These are phyloP conservation scores for Gryllus bimaculatus DNA, from an alignment of 1,140 invertebrate genomes.

Conservation along the genomic window DNA sequence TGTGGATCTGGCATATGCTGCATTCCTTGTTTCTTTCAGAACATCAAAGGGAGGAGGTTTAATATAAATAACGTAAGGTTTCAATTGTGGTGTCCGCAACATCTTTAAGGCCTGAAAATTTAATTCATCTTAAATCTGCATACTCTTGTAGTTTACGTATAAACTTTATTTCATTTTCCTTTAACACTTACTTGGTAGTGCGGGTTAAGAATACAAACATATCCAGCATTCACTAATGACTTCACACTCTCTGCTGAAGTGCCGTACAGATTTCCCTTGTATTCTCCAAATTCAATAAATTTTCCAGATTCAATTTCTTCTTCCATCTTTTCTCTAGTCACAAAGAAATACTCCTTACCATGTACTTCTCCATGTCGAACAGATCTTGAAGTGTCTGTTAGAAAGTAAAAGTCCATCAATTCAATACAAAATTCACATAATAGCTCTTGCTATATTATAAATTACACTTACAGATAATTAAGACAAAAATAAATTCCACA, in stretches of 20 bases:
- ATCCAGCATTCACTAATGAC: conserved; percentile 75
- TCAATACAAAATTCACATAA: too few species aligned
- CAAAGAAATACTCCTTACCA: conserved; percentile 92
- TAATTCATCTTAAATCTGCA: not conserved
- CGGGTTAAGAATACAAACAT: conserved; percentile 88
- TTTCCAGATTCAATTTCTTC: conserved; percentile 79
- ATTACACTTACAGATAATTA: too few species aligned
- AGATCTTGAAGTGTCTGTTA: conserved; percentile 77
- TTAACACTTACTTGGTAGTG: conserved; percentile 60
- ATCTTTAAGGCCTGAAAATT: conserved; percentile 77
- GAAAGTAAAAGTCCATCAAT: not conserved
- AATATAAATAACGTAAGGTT: conserved; percentile 92
- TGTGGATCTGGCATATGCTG: conserved; percentile 73
- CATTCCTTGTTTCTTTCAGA: conserved; percentile 71
- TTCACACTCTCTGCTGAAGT: conserved; percentile 84
- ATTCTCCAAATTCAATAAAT: conserved; percentile 95
- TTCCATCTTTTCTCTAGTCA: conserved; percentile 81
- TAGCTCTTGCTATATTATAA: too few species aligned
- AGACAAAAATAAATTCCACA: too few species aligned
- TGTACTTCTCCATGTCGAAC: conserved; percentile 76
- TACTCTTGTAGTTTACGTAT: not conserved
- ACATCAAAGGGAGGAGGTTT: conserved; percentile 80
- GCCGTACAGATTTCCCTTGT: conserved; percentile 94
- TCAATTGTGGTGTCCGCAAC: conserved; percentile 78
- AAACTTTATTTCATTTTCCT: not conserved